Evolutionary conservation across 1,140 invertebrate genomes (phyloP).

Genomic region (Oedothorax gibbosus): DNA sequence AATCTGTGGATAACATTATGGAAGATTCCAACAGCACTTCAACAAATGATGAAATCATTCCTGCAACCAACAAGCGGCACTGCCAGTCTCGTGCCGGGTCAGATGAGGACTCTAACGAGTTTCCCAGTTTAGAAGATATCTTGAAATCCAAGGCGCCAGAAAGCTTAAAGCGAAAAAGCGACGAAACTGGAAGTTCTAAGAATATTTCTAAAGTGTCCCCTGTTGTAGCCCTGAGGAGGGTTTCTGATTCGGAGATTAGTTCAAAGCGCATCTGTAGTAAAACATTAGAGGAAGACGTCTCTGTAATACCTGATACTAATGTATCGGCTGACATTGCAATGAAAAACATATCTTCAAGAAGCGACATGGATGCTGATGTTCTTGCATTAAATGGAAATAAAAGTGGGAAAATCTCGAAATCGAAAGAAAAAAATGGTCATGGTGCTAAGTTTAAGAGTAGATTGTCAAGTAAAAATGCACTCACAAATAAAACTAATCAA

Average conservation of each 20-base stretch:
- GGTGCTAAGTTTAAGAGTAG: background rate
- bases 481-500: conserved; percentile 48
- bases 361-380: too few species aligned
- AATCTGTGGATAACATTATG: too few species aligned
- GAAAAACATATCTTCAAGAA: too few species aligned
- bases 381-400: background rate
- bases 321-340: too few species aligned
- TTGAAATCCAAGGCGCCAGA: background rate
- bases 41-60: conserved; percentile 3
- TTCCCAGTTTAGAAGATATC: background rate
- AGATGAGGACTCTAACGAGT: background rate
- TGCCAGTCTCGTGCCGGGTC: background rate
- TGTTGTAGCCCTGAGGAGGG: background rate
- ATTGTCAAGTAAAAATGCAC: conserved; percentile 7
- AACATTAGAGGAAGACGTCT: too few species aligned
- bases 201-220: background rate
- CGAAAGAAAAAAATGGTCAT: too few species aligned
- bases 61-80: background rate
- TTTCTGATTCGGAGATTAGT: background rate
- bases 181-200: background rate
- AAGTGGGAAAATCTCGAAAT: background rate
- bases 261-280: background rate
- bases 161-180: background rate
- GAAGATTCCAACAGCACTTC: background rate
- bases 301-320: too few species aligned